Base-by-base conservation (phyloP, 30 jellyfish, hydroid and myxozoan genomes). In the Pseudorhiza aurosa region DNA sequence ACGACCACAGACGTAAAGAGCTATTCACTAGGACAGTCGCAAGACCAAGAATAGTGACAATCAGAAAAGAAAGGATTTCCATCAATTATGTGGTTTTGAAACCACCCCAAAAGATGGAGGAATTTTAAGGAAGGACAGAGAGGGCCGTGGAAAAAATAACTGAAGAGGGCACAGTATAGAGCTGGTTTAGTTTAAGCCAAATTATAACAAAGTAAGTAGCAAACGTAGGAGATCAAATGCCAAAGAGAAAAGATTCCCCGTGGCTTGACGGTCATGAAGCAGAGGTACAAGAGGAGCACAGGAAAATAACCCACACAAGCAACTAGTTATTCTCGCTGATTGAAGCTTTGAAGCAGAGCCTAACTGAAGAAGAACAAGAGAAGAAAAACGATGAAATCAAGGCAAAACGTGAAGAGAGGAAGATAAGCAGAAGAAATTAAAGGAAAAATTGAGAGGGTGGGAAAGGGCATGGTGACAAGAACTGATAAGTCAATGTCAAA, bases 201-300 rank as follows among this genome's bases (percentile, higher is more conserved):
- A 5, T 46, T 5, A 46, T 46, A 46, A 46, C 60, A 46, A 46
- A 46, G 19, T 22, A 46, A 46, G 19, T 12, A 5, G 4, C 60
- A 46, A 46, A 3, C 19, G 60, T 12, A 46, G 60, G 27, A 14
- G 60, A 27, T 46, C 14, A 46, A 46, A 46, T 46, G 60, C 60
- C 60, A 46, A 46, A 46, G 60, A 5, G 60, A 12, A 46, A 46
- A 46, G 60, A 46, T 46, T 40, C 51, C 14, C 51, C 51, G 51
- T 40, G 51, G 51, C 51, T 40, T 40, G 51, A 40, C 10, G 51
- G 51, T 46, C 60, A 46, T 3, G 7, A 14, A 46, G 60, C 60
- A 46, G 60, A 46, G 18, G 60, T 46, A 46, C 60, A 46, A 46
- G 60, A 46, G 18, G 60, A 46, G 19, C 60, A 46, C 19, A 46